Evolutionary conservation across 1,140 invertebrate genomes (phyloP), one percentile per base, ranked within the genome.

Genomic region (Zaprionus ornatus): DNA sequence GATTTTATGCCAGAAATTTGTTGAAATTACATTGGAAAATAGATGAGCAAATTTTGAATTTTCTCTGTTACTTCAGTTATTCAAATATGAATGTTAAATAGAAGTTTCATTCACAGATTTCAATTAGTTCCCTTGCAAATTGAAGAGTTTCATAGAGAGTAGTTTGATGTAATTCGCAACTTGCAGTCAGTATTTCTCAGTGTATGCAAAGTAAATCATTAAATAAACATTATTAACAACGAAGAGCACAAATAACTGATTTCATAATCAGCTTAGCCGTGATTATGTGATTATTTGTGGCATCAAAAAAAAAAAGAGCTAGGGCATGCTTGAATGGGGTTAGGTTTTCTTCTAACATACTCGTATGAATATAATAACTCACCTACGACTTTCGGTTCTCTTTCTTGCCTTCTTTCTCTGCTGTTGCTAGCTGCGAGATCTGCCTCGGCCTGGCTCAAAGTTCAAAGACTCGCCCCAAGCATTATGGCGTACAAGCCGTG

Each of bases 381-480:
- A 19, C 12, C 45, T 50, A 50, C 19, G 45, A 21, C 3, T 21
- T 32, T 29, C 7, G 1, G 9, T 19, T 48, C 1, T 19, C 5
- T 21, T 21, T 9, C 3, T 12, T 19, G 0, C 1, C 19, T 19
- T 9, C 9, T 50, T 19, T 13, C 23, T 10, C 1, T n/a, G 9
- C 10, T 50, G 19, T 50, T 50, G 19, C 19, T 50, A 48, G 45
- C 45, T 50, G 45, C 19, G 12, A 50, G 19, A 50, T 50, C 19
- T 50, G 45, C 19, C 45, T 19, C 4, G 40, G n/a, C 17, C n/a
- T 23, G 21, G 45, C 45, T 50, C 19, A 77, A 74, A 77, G 75
- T 77, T 77, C 75, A 77, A 74, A 77, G 75, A 74, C 71, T 69
- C 23, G 35, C 45, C 45, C 19, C 9, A 23, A 23, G 37, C 21